Percentiles rank a stretch among this genome's conserved stretches.
Evolutionary conservation across 2,113 vertebrate species (phyloP).

Genomic region (Misgurnus anguillicaudatus): DNA sequence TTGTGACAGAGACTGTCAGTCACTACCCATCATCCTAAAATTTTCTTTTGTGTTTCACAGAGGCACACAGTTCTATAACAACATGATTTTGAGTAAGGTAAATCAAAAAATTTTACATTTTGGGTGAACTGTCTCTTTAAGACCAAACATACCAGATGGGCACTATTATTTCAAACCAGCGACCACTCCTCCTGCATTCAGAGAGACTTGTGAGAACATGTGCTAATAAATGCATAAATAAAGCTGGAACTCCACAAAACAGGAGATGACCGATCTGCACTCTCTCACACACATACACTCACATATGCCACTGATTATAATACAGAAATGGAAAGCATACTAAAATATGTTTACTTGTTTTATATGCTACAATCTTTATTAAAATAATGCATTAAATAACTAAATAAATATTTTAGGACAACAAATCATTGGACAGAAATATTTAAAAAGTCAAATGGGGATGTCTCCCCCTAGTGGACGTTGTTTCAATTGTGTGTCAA

Average conservation of each 20-base stretch:
- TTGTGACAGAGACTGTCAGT: too few species aligned
- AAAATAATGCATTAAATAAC: neutral
- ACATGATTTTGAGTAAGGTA: too few species aligned
- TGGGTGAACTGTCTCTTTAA: neutral
- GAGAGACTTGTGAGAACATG: slow-evolving; percentile 53
- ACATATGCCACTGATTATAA: slow-evolving; percentile 43
- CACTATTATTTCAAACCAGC: neutral
- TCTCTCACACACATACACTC: slow-evolving; percentile 28
- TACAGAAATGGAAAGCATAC: slow-evolving; percentile 12
- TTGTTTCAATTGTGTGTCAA: neutral
- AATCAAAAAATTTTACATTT: too few species aligned
- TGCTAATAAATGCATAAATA: slow-evolving; percentile 5
- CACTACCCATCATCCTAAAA: too few species aligned
- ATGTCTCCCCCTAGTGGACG: slow-evolving; percentile 70
- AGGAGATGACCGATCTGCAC: neutral
- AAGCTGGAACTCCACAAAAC: slow-evolving; percentile 57
- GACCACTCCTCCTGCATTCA: slow-evolving; percentile 3
- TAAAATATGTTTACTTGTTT: slow-evolving; percentile 37
- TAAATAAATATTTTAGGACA: neutral
- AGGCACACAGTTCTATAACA: too few species aligned
- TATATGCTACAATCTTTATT: neutral
- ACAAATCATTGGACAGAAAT: too few species aligned
- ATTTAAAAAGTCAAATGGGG: neutral
- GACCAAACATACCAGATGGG: neutral
- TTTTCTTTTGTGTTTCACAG: too few species aligned